phyloP scores from a whole-genome alignment of 2,888 invertebrate genomes.

The Rotaria magnacalcarata region DNA sequence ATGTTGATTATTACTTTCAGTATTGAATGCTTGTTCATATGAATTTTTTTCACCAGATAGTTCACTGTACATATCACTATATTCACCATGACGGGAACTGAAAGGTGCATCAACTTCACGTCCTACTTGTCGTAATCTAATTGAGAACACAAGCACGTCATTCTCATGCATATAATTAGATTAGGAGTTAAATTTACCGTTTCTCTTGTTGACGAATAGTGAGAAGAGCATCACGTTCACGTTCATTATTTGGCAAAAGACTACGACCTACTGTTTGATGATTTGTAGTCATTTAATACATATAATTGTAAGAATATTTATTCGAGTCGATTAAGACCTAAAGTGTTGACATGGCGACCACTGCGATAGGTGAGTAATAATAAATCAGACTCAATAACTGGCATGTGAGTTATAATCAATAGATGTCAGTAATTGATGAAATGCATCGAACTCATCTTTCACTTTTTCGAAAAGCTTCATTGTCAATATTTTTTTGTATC shows the following conservation, averaged over 20 bases:
- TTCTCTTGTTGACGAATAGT: not conserved
- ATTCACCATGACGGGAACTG: not conserved
- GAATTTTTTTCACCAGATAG: not conserved
- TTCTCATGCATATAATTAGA: too few species aligned
- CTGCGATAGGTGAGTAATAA: not conserved
- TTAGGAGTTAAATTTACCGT: not conserved
- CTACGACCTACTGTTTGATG: constrained; percentile 7
- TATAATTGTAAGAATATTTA: not conserved
- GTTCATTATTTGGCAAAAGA: not conserved
- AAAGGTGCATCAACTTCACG: not conserved
- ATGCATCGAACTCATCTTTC: not conserved
- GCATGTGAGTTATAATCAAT: not conserved
- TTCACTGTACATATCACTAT: not conserved
- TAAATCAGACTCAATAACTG: not conserved
- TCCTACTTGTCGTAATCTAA: not conserved
- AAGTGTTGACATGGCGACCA: constrained; percentile 12
- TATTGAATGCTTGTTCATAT: not conserved
- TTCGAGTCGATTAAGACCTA: not conserved
- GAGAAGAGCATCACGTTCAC: not conserved
- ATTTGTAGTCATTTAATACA: not conserved
- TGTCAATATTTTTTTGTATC: too few species aligned
- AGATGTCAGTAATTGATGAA: not conserved
- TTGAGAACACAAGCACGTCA: too few species aligned
- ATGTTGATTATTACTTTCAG: not conserved
- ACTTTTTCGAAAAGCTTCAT: too few species aligned